Evolutionary conservation across 92 coral and sea anemone species (phyloP).

Genomic region (Heliopora coerulea): DNA sequence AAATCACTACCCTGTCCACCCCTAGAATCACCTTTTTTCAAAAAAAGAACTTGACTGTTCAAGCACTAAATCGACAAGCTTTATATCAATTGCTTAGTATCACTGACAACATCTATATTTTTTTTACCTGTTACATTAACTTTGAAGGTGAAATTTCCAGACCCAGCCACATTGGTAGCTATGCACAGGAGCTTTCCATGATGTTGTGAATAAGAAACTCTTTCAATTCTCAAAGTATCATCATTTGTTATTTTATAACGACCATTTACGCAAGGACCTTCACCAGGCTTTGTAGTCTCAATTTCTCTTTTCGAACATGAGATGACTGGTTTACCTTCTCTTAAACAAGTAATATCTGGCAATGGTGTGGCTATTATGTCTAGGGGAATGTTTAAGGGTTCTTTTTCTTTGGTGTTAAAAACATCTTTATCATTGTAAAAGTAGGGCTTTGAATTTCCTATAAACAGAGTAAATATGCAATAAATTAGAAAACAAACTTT

Average conservation of each 20-base stretch:
- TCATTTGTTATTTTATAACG: not conserved
- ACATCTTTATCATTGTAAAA: constrained; percentile 1
- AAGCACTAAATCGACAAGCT: no score
- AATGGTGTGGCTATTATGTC: not conserved
- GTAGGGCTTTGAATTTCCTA: constrained; percentile 6
- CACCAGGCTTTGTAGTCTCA: not conserved
- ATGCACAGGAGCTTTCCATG: constrained; percentile 40
- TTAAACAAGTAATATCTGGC: constrained; percentile 23
- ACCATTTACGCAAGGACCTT: not conserved
- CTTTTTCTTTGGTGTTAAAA: not conserved
- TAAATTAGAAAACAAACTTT: no score
- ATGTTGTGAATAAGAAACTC: not conserved
- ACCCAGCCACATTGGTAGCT: constrained; percentile 26
- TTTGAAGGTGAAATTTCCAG: not conserved
- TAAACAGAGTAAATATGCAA: not conserved
- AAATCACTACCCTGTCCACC: no score
- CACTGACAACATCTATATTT: no score
- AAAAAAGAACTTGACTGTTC: no score
- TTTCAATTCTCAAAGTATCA: not conserved
- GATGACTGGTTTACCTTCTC: not conserved
- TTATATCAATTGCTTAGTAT: no score
- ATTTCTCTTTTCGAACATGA: constrained; percentile 1
- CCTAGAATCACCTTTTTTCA: no score
- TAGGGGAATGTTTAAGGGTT: not conserved
- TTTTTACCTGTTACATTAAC: constrained; percentile 20